Evolutionary conservation across 1,140 invertebrate genomes (phyloP).

Genomic region (Calycopis cecrops): DNA sequence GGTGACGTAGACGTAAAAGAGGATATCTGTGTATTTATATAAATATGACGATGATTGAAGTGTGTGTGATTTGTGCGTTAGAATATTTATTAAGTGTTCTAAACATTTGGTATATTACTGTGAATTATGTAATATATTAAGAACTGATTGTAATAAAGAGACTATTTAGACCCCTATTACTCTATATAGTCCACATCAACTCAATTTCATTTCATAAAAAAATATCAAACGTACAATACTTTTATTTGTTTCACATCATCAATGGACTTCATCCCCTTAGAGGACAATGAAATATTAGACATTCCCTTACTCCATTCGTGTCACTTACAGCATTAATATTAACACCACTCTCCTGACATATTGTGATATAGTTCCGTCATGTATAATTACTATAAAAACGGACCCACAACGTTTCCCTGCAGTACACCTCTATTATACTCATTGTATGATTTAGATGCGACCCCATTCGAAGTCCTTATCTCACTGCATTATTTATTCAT

Average conservation of each 20-base stretch:
- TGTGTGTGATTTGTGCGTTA: too few species aligned
- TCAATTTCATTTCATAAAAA: neutral
- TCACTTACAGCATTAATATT: constrained; percentile 12
- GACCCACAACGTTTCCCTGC: constrained; percentile 44
- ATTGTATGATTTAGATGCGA: constrained; percentile 57
- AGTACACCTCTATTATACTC: constrained; percentile 49
- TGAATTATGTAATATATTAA: too few species aligned
- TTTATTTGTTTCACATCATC: constrained; percentile 5
- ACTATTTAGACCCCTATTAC: too few species aligned
- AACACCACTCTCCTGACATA: constrained; percentile 54
- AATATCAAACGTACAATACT: constrained; percentile 2
- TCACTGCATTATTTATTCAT: constrained; percentile 69
- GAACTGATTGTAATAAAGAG: too few species aligned
- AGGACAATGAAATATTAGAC: constrained; percentile 7
- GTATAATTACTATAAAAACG: constrained; percentile 58
- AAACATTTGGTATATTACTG: too few species aligned
- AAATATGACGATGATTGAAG: too few species aligned
- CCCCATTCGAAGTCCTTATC: constrained; percentile 55
- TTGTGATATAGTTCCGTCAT: constrained; percentile 67
- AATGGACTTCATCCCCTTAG: neutral
- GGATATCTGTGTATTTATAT: too few species aligned
- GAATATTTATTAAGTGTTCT: too few species aligned
- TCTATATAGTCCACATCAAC: too few species aligned
- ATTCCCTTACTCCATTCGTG: constrained; percentile 1
- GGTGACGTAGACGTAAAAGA: too few species aligned